A percentile compares a stretch with the other conserved stretches of the same genome.
Conservation (phyloP, 2,113 vertebrate species). For the Aspiorhynchus laticeps region DNA sequence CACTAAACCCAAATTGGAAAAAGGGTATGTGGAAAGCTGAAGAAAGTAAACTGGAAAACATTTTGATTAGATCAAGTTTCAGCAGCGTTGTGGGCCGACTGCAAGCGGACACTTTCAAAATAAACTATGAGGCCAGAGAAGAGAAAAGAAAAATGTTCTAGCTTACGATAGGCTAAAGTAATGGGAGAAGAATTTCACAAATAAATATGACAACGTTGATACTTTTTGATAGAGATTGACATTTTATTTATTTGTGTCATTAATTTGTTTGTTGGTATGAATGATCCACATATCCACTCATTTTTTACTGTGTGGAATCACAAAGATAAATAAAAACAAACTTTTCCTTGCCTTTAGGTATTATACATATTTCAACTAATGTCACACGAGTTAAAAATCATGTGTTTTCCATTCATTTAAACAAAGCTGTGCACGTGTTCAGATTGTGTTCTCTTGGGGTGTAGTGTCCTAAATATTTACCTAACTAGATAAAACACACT, state of each 20-base stretch:
- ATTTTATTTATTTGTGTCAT: background rate
- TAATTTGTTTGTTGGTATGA: background rate
- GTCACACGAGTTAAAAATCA: conserved; percentile 9
- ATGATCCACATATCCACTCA: background rate
- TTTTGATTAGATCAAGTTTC: conserved; percentile 82
- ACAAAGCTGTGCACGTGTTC: conserved; percentile 3
- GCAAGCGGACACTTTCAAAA: conserved; percentile 79
- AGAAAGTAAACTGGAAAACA: conserved; percentile 82
- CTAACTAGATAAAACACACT: background rate
- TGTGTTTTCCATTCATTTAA: conserved; percentile 19
- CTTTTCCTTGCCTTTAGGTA: background rate
- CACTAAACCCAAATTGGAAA: conserved; percentile 74
- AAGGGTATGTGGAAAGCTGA: conserved; percentile 78
- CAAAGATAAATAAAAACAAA: background rate
- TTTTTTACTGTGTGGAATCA: background rate
- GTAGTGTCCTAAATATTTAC: conserved; percentile 30
- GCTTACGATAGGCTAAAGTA: conserved; percentile 54
- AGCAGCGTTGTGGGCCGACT: conserved; percentile 73
- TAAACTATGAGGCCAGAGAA: conserved; percentile 66
- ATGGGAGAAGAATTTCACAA: conserved; percentile 28
- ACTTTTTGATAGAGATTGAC: background rate
- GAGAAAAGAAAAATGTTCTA: conserved; percentile 50
- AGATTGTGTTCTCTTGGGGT: conserved; percentile 27
- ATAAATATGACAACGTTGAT: conserved; percentile 6
- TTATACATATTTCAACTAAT: background rate